Evolutionary conservation across 1,140 invertebrate genomes (phyloP), one percentile per base, ranked within the genome.

Genomic region (Fopius arisanus): DNA sequence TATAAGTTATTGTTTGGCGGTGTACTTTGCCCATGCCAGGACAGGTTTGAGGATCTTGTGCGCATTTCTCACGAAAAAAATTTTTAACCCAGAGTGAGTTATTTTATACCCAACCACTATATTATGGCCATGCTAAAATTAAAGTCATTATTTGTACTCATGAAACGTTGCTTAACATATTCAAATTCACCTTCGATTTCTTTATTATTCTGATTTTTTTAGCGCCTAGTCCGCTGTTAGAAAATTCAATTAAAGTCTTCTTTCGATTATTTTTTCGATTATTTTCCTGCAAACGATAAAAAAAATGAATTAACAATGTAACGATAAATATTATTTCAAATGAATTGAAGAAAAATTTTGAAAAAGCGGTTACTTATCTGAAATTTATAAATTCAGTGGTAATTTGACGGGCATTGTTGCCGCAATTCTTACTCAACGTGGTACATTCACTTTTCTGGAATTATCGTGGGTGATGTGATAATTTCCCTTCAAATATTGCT

Each of bases 1-100:
- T 51, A 54, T 69, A 69, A 69, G 67, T 69, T 72, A 72, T 72
- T 72, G 62, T 72, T 69, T 51, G 67, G 3, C 37, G 37, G 43
- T 43, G 33, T 40, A 40, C 43, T 28, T 43, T 68, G 26, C 67
- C 29, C 67, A 69, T 69, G n/a, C 41, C 26, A 59, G 26, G 54
- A 59, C 54, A 59, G 54, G 54, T 59, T 59, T 59, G 23, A 59
- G 54, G 14, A 23, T 59, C 54, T 59, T 28, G 54, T 23, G 23
- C 5, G 10, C 21, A 59, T 23, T 59, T 21, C 54, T 3, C 23
- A n/a, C 9, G 54, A 28, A 59, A 26, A 10, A 48, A 16, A 1
- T 28, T 48, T 48, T 59, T 59, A 14, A 5, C 21, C 54, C 2
- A 59, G 54, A 59, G 54, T 59, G 54, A 59, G 54, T 59, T 59